Base-by-base conservation (phyloP, 2,888 invertebrate species). In the Dryobota labecula region DNA sequence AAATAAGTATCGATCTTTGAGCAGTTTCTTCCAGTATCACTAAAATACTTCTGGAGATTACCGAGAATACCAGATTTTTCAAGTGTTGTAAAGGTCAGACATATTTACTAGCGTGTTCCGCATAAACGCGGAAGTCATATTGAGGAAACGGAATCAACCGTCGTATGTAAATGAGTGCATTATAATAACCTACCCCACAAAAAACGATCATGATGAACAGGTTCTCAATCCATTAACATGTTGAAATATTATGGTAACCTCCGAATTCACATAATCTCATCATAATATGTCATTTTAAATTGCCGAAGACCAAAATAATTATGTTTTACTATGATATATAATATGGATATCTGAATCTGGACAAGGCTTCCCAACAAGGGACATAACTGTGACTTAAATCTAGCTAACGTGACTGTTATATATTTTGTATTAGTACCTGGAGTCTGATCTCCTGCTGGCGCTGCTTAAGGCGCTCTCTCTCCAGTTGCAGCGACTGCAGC, bases 401-500 rank as follows among this genome's bases (percentile, higher is more conserved):
- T 8, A 38, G 9, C 45, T 33, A 45, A 45, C 20, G 36, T 20
- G 7, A 38, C 30, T 20, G 8, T 30, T n/a, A 43, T 27, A 51
- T 49, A 0, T 5, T 49, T 38, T 47, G 38, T 13, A 36, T 57
- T 24, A n/a, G 45, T 94, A 98, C 98, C 97, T 98, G 98, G 91
- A 98, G 97, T 93, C 98, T 97, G 88, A 99, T 98, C 96, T 99
- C 98, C 94, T 98, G 98, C 93, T 98, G 98, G 86, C 98, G 97
- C 89, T 98, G 97, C 94, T 98, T 98, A 86, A 99, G 97, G 88
- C 98, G 97, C 92, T 99, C 99, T 78, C 98, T 97, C 95, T 99
- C 99, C 91, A 98, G 97, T 92, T 99, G 98, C 85, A 99, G 96
- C 74, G 98, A 98, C 92, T 98, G 98, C 75, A 98, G 96, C 84